These are phyloP conservation scores for Eumaeus atala DNA, from an alignment of 1,140 invertebrate species.

Conservation along the genomic window DNA sequence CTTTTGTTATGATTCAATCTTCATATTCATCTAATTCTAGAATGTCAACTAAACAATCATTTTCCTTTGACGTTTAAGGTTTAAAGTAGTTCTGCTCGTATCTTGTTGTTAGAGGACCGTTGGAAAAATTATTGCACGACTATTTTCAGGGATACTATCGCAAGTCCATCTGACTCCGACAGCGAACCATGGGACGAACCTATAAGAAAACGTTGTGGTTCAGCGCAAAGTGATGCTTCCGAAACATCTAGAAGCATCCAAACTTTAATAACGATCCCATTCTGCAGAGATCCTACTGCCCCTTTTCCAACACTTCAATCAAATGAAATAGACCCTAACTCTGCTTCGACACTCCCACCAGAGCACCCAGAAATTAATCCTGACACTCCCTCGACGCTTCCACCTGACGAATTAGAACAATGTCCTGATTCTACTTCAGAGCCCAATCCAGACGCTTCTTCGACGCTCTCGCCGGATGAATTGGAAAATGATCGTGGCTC, in stretches of 20 bases:
- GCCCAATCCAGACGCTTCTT: no score
- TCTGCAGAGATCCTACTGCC: slow-evolving; percentile 6
- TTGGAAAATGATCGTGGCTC: neutral
- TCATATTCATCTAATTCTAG: no score
- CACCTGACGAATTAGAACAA: no score
- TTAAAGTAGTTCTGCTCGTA: no score
- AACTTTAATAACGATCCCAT: slow-evolving; percentile 2
- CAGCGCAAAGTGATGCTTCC: neutral
- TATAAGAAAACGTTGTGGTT: slow-evolving; percentile 4
- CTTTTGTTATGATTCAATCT: no score
- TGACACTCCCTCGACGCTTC: no score
- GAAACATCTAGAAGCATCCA: neutral
- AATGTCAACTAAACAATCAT: no score
- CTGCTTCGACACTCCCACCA: neutral
- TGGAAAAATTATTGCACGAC: neutral
- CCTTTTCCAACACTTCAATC: slow-evolving; percentile 1
- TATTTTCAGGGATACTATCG: slow-evolving; percentile 7
- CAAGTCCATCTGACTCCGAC: slow-evolving; percentile 5
- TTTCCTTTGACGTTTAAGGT: no score
- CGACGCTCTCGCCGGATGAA: neutral
- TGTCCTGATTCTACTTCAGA: no score
- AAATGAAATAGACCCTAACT: slow-evolving; percentile 1
- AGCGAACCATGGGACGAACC: slow-evolving; percentile 9
- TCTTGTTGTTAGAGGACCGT: neutral
- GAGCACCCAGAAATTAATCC: no score